A percentile compares a stretch with the other conserved stretches of the same genome.
phyloP scores from a whole-genome alignment of 2,888 invertebrate genomes.

The Blomia tropicalis region DNA sequence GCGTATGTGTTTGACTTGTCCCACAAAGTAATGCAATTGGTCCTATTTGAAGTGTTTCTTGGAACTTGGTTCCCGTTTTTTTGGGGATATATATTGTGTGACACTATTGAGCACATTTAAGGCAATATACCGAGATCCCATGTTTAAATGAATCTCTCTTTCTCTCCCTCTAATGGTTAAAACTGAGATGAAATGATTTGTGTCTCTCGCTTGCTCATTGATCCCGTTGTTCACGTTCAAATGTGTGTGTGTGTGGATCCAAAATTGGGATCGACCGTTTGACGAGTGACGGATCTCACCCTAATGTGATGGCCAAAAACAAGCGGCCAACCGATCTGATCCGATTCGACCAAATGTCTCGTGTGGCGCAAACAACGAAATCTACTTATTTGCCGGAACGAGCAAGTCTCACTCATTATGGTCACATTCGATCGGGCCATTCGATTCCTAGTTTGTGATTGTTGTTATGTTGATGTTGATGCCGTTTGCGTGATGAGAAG shows the following conservation, averaged over 20 bases:
- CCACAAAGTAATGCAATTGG: neutral
- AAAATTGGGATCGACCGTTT: constrained; percentile 3
- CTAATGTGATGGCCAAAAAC: constrained; percentile 1
- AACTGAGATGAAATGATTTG: neutral
- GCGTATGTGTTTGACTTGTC: neutral
- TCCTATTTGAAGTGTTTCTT: constrained; percentile 10
- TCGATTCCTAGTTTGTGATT: constrained; percentile 3
- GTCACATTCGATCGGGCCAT: neutral
- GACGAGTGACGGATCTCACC: constrained; percentile 11
- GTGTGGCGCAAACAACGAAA: neutral
- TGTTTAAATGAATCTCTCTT: neutral
- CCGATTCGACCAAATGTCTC: too few relatives aligned
- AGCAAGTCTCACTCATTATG: neutral
- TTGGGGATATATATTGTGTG: neutral
- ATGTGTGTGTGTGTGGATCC: neutral
- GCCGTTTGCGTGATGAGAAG: neutral
- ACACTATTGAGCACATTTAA: too few relatives aligned
- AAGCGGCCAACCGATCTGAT: too few relatives aligned
- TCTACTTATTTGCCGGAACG: neutral
- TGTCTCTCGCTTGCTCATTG: neutral
- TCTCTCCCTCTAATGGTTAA: neutral
- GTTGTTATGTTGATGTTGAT: neutral
- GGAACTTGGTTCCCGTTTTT: neutral
- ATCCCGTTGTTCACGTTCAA: neutral
- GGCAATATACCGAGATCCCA: too few relatives aligned